Base-by-base conservation (phyloP, 2,797 vertebrate species). In the Gadopsis bispinosus region DNA sequence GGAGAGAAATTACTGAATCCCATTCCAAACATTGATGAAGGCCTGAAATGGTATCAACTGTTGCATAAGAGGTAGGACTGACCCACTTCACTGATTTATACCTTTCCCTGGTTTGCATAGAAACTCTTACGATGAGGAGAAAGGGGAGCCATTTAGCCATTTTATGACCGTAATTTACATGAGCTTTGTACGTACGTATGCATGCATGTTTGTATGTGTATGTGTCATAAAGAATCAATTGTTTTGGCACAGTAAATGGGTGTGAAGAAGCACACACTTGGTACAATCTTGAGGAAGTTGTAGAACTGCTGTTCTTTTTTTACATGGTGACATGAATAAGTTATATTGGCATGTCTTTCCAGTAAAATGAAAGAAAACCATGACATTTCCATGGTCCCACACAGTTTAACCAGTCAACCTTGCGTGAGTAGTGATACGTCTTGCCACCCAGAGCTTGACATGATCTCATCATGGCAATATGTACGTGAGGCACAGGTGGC, bases 21-120 rank as follows among this genome's bases (percentile, higher is more conserved):
- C 26, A 63, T 70, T 76, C 17, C 47, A 58, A 69, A 58, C 45
- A 11, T 4, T 53, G 56, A 29, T 33, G 33, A 64, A 64, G 68
- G 22, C 72, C 73, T 84, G 51, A 80, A 81, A 79, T 83, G 43
- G 58, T 81, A 80, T 69, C 64, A 76, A 6, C 55, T 79, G 73
- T 91, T 89, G 72, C 48, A 53, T 73, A 87, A 91, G 68, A 71
- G 43, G 14, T 22, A 59, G 66, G 75, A 84, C 59, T 88, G 88
- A 87, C 81, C 69, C 61, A 82, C 75, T 87, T 90, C 37, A 58
- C 56, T 67, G 69, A 19, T 69, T 73, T 79, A 50, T 74, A 69
- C 43, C 50, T 56, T 67, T 71, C 35, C 50, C 26, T 73, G 47
- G 31, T 80, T 83, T 80, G 47, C 35, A 75, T 59, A 58, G 33